phyloP scores from a whole-genome alignment of 2,113 vertebrate genomes.

The Lophochroa leadbeateri region DNA sequence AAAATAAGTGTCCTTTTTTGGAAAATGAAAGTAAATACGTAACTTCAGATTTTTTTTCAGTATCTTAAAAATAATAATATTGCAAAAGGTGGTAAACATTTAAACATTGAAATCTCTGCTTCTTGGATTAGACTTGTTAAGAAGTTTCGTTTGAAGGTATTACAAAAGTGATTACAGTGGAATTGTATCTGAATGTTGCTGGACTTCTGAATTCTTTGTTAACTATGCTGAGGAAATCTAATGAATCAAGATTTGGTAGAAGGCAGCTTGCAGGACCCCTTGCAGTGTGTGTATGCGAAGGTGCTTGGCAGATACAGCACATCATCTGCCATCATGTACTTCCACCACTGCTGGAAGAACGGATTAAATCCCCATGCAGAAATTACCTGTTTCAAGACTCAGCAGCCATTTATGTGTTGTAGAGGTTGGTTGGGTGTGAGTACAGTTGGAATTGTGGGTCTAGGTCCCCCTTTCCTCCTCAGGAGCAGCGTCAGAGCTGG shows the following conservation, averaged over 20 bases:
- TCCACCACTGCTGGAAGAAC: neutral
- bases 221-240: neutral
- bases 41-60: neutral
- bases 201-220: neutral
- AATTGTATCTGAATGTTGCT: neutral
- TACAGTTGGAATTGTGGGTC: neutral
- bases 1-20: neutral
- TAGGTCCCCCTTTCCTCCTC: neutral
- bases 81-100: neutral
- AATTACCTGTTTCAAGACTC: neutral
- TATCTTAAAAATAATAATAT: neutral
- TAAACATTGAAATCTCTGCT: neutral
- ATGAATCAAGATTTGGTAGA: neutral
- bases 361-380: neutral
- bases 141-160: neutral
- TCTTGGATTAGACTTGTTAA: neutral
- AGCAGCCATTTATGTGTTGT: neutral
- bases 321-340: fast-evolving
- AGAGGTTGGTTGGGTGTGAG: neutral
- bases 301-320: neutral
- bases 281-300: neutral
- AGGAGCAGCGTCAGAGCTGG: neutral
- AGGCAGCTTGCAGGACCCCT: neutral
- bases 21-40: neutral
- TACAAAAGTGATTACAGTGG: neutral